Percentiles rank a stretch among this genome's conserved stretches.
These are phyloP conservation scores for Conchocele bisecta DNA, from an alignment of 2,888 invertebrate species.

Conservation along the genomic window DNA sequence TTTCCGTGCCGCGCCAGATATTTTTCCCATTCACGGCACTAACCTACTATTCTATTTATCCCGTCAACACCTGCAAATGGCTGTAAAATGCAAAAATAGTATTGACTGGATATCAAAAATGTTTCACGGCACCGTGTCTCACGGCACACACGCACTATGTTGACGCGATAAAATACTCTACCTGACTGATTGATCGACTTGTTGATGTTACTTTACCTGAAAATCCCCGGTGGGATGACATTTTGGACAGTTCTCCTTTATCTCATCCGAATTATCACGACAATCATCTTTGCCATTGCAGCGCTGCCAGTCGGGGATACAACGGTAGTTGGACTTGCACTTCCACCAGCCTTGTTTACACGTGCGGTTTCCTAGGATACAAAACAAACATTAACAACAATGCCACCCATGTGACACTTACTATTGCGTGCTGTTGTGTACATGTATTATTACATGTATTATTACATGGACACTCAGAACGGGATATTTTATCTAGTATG, in stretches of 20 bases:
- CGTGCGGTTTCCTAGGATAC: slow-evolving; percentile 88
- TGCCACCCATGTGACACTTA: no score
- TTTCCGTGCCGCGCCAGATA: no score
- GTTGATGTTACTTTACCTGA: slow-evolving; percentile 93
- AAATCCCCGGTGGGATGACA: slow-evolving; percentile 95
- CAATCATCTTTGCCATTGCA: slow-evolving; percentile 99
- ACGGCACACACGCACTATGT: no score
- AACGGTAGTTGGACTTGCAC: slow-evolving; percentile 96
- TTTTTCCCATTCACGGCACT: no score
- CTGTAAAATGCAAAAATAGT: no score
- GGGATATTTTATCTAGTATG: no score
- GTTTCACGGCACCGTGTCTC: no score
- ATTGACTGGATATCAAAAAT: no score
- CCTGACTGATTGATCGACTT: not conserved
- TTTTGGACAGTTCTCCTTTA: slow-evolving; percentile 93
- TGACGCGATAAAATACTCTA: no score
- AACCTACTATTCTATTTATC: no score
- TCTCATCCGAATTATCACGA: slow-evolving; percentile 96
- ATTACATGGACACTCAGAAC: no score
- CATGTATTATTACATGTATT: not conserved
- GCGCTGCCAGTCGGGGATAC: slow-evolving; percentile 98
- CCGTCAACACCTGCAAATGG: no score
- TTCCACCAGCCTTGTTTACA: slow-evolving; percentile 98
- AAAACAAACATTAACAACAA: not conserved
- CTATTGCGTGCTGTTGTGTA: not conserved